phyloP scores from a whole-genome alignment of 2,797 vertebrate genomes.

The Graptemys geographica region DNA sequence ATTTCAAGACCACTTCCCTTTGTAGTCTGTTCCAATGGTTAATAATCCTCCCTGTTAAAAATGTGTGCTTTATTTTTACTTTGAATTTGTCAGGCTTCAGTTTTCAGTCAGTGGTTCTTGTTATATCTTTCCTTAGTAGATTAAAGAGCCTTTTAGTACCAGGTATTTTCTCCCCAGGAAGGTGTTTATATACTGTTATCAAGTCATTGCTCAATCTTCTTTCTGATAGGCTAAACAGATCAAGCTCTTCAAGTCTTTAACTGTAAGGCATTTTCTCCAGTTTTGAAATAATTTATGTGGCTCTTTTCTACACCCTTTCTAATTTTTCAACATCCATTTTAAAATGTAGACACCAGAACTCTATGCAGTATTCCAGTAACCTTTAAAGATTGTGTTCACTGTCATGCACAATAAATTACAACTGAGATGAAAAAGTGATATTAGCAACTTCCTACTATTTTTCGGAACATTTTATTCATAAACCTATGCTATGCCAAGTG shows the following conservation, averaged over 20 bases:
- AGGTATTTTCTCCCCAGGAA: neutral
- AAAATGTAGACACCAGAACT: neutral
- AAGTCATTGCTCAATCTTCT: neutral
- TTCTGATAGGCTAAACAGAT: neutral
- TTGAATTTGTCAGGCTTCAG: neutral
- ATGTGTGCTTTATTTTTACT: neutral
- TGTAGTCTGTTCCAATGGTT: accelerated
- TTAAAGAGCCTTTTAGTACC: neutral
- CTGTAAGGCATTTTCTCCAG: neutral
- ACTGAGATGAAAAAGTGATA: neutral
- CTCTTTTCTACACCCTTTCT: neutral
- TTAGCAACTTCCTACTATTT: neutral
- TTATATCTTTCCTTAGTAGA: neutral
- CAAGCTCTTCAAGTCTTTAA: neutral
- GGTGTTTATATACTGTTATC: conserved; percentile 15
- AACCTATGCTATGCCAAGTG: neutral
- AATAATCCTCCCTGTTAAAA: neutral
- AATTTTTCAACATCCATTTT: neutral
- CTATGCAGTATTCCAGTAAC: neutral
- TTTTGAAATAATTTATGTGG: neutral
- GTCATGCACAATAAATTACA: neutral
- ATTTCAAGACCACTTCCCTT: neutral
- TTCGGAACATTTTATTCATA: neutral
- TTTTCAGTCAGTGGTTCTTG: neutral
- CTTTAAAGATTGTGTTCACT: neutral